These are phyloP conservation scores for Psittacus erithacus DNA, from an alignment of 2,113 vertebrate genomes.

Conservation along the genomic window DNA sequence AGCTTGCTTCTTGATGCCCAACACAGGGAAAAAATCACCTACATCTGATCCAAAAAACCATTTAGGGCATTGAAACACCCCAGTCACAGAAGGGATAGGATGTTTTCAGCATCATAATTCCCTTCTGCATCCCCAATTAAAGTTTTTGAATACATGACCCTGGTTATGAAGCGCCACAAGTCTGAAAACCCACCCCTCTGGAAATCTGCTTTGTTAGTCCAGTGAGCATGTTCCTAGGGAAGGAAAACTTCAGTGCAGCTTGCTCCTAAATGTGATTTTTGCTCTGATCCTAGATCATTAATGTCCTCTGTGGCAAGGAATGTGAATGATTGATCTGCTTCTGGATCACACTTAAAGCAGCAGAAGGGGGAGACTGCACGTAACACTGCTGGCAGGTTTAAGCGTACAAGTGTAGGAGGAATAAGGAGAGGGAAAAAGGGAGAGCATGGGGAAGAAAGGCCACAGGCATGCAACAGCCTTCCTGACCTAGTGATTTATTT, in stretches of 20 bases:
- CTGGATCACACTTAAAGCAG: not conserved
- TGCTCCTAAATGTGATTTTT: slow-evolving; percentile 3
- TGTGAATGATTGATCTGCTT: not conserved
- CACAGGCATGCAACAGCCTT: slow-evolving; percentile 16
- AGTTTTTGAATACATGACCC: not conserved
- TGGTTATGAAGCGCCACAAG: fast-evolving
- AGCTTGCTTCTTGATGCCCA: not conserved
- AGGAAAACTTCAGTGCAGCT: not conserved
- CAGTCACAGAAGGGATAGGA: not conserved
- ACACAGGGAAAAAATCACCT: not conserved
- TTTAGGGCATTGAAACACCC: not conserved
- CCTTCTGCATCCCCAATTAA: not conserved
- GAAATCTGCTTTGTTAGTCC: not conserved
- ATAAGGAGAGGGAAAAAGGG: not conserved
- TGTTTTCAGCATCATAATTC: not conserved
- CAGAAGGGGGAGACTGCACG: not conserved
- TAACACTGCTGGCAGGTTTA: not conserved
- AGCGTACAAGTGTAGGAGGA: not conserved
- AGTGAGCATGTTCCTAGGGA: not conserved
- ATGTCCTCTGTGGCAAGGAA: not conserved
- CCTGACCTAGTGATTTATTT: slow-evolving; percentile 59
- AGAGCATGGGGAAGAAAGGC: not conserved
- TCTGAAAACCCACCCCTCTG: not conserved
- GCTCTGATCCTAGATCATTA: not conserved
- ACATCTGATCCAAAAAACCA: not conserved